Evolutionary conservation across 2,888 invertebrate species (phyloP).

Genomic region (Sepiola atlantica): DNA sequence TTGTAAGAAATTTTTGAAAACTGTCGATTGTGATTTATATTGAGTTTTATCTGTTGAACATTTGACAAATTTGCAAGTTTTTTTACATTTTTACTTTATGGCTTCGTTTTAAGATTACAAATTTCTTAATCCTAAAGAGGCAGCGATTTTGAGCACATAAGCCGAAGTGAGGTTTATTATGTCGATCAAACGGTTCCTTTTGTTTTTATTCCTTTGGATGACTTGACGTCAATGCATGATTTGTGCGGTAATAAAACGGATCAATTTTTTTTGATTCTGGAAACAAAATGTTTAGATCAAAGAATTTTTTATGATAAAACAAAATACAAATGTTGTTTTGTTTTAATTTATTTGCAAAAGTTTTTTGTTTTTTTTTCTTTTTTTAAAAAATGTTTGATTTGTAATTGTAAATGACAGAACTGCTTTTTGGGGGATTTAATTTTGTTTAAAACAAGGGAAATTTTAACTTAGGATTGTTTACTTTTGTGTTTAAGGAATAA

Average conservation of each 20-base stretch:
- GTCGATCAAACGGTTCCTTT: no score
- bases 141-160: not conserved
- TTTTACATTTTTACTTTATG: not conserved
- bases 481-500: not conserved
- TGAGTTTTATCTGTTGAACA: not conserved
- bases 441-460: not conserved
- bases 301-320: not conserved
- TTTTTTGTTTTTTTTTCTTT: no score
- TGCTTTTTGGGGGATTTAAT: not conserved
- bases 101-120: not conserved
- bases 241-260: not conserved
- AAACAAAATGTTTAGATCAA: not conserved
- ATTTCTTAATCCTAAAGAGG: not conserved
- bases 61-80: not conserved
- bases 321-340: not conserved
- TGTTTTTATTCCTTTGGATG: not conserved
- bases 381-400: not conserved
- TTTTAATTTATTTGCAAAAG: not conserved
- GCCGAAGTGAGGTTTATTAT: not conserved
- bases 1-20: not conserved
- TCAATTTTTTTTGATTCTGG: not conserved
- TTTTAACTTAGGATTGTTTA: not conserved
- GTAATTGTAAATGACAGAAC: not conserved
- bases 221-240: not conserved
- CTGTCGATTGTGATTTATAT: not conserved